A percentile compares a stretch with the other conserved stretches of the same genome.
phyloP scores from a whole-genome alignment of 2,797 vertebrate species.

The Leuciscus waleckii region DNA sequence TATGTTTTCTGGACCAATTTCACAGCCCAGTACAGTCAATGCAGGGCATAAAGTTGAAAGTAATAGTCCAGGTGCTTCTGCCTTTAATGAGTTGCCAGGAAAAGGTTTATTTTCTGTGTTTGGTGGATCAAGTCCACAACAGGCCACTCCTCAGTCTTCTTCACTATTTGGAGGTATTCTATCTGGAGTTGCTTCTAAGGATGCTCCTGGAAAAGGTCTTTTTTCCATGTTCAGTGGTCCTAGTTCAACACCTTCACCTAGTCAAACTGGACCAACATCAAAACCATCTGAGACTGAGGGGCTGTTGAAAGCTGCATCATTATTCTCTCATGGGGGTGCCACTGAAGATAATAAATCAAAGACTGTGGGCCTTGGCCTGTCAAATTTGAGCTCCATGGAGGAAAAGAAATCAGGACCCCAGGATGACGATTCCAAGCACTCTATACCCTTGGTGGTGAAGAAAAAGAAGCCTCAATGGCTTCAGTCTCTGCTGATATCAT shows the following conservation, averaged over 20 bases:
- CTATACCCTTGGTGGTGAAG: slow-evolving; percentile 35
- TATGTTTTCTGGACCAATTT: slow-evolving; percentile 69
- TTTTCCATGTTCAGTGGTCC: slow-evolving; percentile 80
- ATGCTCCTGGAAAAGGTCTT: slow-evolving; percentile 75
- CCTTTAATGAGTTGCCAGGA: slow-evolving; percentile 69
- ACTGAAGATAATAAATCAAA: slow-evolving; percentile 71
- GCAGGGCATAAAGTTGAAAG: slow-evolving; percentile 42
- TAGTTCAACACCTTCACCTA: slow-evolving; percentile 53
- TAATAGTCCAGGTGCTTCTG: slow-evolving; percentile 67
- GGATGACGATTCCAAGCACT: slow-evolving; percentile 27
- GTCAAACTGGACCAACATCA: slow-evolving; percentile 42
- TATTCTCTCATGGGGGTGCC: slow-evolving; percentile 70
- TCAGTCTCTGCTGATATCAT: slow-evolving; percentile 32
- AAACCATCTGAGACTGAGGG: slow-evolving; percentile 69
- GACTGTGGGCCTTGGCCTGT: slow-evolving; percentile 70
- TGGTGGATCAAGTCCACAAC: slow-evolving; percentile 67
- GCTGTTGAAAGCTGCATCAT: slow-evolving; percentile 70
- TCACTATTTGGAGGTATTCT: slow-evolving; percentile 71
- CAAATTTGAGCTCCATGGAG: slow-evolving; percentile 72
- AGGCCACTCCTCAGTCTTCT: slow-evolving; percentile 59
- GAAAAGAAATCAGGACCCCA: slow-evolving; percentile 69
- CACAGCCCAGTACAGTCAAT: slow-evolving; percentile 54
- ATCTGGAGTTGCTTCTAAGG: slow-evolving; percentile 68
- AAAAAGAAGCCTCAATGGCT: slow-evolving; percentile 30
- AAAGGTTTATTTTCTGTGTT: slow-evolving; percentile 77